These are phyloP conservation scores for Phyllopteryx taeniolatus DNA, from an alignment of 2,113 vertebrate species.

Conservation along the genomic window DNA sequence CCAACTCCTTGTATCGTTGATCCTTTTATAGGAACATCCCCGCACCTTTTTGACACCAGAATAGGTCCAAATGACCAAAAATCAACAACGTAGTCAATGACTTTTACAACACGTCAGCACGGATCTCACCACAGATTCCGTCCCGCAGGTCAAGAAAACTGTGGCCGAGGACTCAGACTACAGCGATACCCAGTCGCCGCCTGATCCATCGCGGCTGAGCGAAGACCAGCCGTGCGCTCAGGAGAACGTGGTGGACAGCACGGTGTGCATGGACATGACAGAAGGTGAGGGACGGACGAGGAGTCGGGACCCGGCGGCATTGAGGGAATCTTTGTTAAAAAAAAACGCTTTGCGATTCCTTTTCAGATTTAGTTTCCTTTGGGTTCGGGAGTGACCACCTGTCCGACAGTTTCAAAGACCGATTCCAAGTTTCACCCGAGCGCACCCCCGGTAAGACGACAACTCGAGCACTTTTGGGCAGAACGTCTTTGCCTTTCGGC, in stretches of 20 bases:
- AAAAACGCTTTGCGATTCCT: not conserved
- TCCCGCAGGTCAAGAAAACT: slow-evolving; percentile 55
- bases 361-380: slow-evolving; percentile 12
- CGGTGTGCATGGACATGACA: slow-evolving; percentile 51
- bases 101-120: not conserved
- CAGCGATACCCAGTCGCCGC: slow-evolving; percentile 53
- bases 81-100: not conserved
- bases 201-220: slow-evolving; percentile 25
- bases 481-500: too few relatives aligned
- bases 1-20: too few relatives aligned
- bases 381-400: slow-evolving; percentile 43
- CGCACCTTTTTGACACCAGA: not conserved
- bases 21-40: too few relatives aligned
- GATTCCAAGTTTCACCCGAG: slow-evolving; percentile 72
- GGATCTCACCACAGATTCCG: not conserved
- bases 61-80: not conserved
- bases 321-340: not conserved
- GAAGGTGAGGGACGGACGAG: slow-evolving; percentile 66
- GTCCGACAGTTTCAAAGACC: slow-evolving; percentile 1
- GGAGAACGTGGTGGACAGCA: slow-evolving; percentile 79
- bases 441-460: slow-evolving; percentile 55
- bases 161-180: slow-evolving; percentile 73
- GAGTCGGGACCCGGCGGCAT: not conserved
- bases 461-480: not conserved
- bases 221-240: slow-evolving; percentile 61